A percentile compares a stretch with the other conserved stretches of the same genome.
These are phyloP conservation scores for Trinectes maculatus DNA, from an alignment of 2,113 vertebrate species.

Conservation along the genomic window DNA sequence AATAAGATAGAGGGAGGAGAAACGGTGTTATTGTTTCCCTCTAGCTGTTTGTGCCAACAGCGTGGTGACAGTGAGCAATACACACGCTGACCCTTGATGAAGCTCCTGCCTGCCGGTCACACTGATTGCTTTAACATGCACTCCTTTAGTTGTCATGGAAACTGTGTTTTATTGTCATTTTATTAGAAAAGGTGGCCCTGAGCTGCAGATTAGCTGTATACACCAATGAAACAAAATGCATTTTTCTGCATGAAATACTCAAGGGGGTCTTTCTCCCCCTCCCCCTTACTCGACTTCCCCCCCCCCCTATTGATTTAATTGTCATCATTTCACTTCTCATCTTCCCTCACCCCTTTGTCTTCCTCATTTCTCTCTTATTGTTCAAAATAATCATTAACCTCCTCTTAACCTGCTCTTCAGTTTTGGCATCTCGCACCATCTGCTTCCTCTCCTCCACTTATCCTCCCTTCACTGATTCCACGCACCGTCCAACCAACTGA, in stretches of 20 bases:
- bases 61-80: slow-evolving; percentile 55
- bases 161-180: slow-evolving; percentile 66
- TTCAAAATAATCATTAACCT: slow-evolving; percentile 29
- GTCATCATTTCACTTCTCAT: slow-evolving; percentile 10
- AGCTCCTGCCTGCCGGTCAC: slow-evolving; percentile 41
- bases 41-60: slow-evolving; percentile 59
- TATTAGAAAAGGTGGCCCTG: slow-evolving; percentile 57
- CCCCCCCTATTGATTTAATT: neutral
- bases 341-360: neutral
- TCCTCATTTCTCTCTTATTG: slow-evolving; percentile 9
- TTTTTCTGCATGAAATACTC: slow-evolving; percentile 17
- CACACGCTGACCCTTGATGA: slow-evolving; percentile 61
- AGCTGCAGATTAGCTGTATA: slow-evolving; percentile 49
- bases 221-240: slow-evolving; percentile 32
- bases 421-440: neutral
- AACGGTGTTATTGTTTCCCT: slow-evolving; percentile 70
- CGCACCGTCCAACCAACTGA: neutral
- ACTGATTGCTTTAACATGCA: slow-evolving; percentile 63
- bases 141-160: slow-evolving; percentile 73
- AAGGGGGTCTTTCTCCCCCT: neutral
- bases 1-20: slow-evolving; percentile 38
- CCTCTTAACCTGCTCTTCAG: neutral
- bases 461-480: neutral
- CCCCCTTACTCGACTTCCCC: neutral
- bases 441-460: slow-evolving; percentile 13